Evolutionary conservation across 2,888 invertebrate genomes (phyloP).

Genomic region (Apoda limacodes): DNA sequence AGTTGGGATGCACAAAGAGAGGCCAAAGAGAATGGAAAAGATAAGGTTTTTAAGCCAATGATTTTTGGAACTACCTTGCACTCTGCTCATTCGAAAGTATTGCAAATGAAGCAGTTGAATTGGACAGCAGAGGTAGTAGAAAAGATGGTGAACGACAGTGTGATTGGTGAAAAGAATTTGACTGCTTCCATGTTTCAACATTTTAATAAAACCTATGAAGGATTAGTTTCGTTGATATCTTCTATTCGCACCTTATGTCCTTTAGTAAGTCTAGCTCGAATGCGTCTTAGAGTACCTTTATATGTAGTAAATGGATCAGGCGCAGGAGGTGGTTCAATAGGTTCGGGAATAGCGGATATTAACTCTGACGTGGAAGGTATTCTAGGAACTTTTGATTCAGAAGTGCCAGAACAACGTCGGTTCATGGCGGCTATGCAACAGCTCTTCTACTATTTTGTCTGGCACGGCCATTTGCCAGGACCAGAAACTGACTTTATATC

Average conservation of each 20-base stretch:
- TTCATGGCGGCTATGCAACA: slow-evolving; percentile 85
- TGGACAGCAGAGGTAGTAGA: slow-evolving; percentile 77
- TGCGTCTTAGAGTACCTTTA: slow-evolving; percentile 75
- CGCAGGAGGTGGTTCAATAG: slow-evolving; percentile 49
- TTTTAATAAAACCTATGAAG: slow-evolving; percentile 77
- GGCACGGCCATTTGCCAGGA: slow-evolving; percentile 78
- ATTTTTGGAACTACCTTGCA: slow-evolving; percentile 82
- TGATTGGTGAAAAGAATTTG: slow-evolving; percentile 73
- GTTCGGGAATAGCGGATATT: slow-evolving; percentile 42
- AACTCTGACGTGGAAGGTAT: slow-evolving; percentile 84
- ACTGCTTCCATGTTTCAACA: slow-evolving; percentile 72
- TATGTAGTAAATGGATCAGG: slow-evolving; percentile 80
- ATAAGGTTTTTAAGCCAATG: slow-evolving; percentile 60
- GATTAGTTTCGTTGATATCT: slow-evolving; percentile 79
- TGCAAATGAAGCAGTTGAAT: slow-evolving; percentile 70
- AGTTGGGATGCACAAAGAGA: slow-evolving; percentile 68
- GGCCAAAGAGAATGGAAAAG: slow-evolving; percentile 47
- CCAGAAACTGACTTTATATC: slow-evolving; percentile 72
- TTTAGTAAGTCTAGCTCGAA: slow-evolving; percentile 73
- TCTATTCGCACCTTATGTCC: slow-evolving; percentile 86
- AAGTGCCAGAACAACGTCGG: slow-evolving; percentile 78
- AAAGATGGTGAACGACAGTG: slow-evolving; percentile 72
- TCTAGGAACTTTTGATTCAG: slow-evolving; percentile 79
- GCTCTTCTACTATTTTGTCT: slow-evolving; percentile 84
- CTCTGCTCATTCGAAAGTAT: slow-evolving; percentile 73